Evolutionary conservation across 2,888 invertebrate species (phyloP).

Genomic region (Folsomia manolachei): DNA sequence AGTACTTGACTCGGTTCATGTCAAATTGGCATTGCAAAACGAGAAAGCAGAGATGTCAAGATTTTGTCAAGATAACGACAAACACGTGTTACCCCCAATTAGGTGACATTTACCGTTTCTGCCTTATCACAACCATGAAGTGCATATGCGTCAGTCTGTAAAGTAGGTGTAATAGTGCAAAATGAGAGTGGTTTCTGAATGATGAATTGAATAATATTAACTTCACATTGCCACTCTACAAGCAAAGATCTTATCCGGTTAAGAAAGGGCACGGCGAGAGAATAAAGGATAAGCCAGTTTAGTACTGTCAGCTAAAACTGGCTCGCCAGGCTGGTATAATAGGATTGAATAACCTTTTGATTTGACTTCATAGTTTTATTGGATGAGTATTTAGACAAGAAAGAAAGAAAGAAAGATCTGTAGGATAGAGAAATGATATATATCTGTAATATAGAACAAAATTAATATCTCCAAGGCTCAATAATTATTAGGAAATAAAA

Average conservation of each 20-base stretch:
- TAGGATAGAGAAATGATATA: no score
- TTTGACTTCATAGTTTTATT: no score
- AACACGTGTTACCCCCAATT: not conserved
- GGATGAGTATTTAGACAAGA: no score
- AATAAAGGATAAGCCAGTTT: not conserved
- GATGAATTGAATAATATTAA: not conserved
- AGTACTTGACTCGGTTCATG: no score
- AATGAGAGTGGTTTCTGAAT: no score
- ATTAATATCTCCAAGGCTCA: no score
- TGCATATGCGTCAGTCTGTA: not conserved
- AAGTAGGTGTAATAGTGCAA: no score
- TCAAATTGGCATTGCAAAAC: no score
- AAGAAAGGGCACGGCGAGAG: not conserved
- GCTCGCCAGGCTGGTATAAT: not conserved
- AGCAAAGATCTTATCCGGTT: not conserved
- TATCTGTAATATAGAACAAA: no score
- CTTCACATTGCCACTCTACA: not conserved
- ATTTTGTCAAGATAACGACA: not conserved
- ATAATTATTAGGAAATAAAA: no score
- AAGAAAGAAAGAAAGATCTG: no score
- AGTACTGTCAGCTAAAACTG: not conserved
- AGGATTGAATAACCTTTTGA: not conserved
- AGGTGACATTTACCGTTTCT: not conserved
- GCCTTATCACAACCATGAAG: not conserved
- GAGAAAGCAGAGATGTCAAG: no score